Evolutionary conservation across 2,797 vertebrate species (phyloP).

Genomic region (Diceros bicornis): DNA sequence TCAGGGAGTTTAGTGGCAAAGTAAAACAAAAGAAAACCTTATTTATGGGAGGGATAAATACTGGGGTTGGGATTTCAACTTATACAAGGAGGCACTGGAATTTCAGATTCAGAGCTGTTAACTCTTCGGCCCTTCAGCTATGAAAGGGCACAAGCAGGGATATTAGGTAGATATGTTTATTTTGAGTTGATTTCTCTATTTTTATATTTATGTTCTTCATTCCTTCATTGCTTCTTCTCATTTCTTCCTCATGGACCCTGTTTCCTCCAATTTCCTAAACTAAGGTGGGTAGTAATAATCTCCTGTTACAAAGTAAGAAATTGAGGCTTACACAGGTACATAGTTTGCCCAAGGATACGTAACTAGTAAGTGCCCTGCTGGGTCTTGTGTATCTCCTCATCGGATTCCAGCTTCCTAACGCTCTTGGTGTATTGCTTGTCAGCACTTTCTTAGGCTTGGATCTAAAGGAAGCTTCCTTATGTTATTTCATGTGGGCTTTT

Average conservation of each 20-base stretch:
- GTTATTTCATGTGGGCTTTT: background rate
- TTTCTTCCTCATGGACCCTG: background rate
- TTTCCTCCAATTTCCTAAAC: conserved; percentile 14
- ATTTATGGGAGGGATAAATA: background rate
- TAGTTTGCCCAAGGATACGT: background rate
- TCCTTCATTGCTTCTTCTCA: background rate
- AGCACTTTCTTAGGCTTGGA: background rate
- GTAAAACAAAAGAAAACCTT: background rate
- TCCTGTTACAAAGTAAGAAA: background rate
- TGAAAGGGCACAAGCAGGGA: background rate
- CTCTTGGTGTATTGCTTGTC: background rate
- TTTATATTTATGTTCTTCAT: background rate
- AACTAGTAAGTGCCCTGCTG: background rate
- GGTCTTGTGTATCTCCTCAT: background rate
- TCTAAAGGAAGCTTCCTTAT: background rate
- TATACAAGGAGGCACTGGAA: background rate
- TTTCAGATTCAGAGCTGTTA: background rate
- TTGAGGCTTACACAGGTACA: background rate
- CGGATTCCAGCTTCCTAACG: background rate
- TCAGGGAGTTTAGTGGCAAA: background rate
- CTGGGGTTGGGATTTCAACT: background rate
- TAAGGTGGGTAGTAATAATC: background rate
- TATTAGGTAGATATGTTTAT: background rate
- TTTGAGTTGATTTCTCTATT: background rate
- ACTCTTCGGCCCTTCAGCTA: background rate